phyloP scores from a whole-genome alignment of 2,113 vertebrate genomes.

The Erpornis zantholeuca region DNA sequence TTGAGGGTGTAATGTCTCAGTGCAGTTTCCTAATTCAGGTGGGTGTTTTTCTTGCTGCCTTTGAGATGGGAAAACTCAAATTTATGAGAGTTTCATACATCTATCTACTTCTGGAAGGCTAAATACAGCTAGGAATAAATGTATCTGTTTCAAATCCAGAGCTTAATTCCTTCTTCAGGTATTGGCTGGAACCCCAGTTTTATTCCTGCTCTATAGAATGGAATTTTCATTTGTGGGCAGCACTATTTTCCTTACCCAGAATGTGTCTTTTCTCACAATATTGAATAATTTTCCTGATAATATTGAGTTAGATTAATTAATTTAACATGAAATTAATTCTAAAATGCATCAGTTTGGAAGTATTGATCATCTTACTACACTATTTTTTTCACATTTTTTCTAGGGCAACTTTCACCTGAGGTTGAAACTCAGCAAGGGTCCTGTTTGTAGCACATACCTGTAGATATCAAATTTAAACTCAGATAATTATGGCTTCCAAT shows the following conservation, averaged over 20 bases:
- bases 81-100: neutral
- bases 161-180: neutral
- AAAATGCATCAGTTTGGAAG: neutral
- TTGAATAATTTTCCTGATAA: neutral
- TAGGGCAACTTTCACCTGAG: neutral
- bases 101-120: neutral
- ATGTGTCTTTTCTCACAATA: neutral
- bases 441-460: neutral
- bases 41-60: neutral
- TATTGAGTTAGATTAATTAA: neutral
- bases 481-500: neutral
- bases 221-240: neutral
- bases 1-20: neutral
- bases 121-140: neutral
- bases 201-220: neutral
- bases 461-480: neutral
- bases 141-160: neutral
- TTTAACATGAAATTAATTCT: neutral
- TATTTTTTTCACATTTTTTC: neutral
- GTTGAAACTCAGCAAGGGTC: neutral
- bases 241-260: neutral
- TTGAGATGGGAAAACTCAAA: neutral
- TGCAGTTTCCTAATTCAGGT: neutral
- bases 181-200: neutral
- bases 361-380: neutral